phyloP scores from a whole-genome alignment of 2,113 vertebrate genomes.

The Arothron firmamentum region DNA sequence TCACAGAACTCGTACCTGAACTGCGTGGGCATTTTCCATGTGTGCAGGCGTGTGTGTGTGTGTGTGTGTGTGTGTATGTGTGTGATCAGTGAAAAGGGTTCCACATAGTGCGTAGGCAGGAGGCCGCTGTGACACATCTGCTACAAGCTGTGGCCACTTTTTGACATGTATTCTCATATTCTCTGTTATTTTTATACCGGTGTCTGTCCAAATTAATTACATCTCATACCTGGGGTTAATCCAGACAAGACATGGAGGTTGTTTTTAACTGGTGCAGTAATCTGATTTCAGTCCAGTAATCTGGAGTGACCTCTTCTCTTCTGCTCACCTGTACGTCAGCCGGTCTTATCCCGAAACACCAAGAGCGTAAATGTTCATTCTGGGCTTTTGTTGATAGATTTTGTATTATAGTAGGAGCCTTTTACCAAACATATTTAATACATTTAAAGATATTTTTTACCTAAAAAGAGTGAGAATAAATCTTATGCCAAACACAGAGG shows the following conservation, averaged over 20 bases:
- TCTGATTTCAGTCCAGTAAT: constrained; percentile 39
- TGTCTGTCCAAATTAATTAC: background rate
- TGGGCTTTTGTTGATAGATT: constrained; percentile 39
- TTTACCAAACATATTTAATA: constrained; percentile 42
- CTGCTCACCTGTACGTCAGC: background rate
- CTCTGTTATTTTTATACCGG: background rate
- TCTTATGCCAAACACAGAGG: constrained; percentile 24
- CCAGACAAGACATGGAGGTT: constrained; percentile 10
- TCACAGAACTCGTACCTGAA: background rate
- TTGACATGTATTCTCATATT: background rate
- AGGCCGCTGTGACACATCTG: constrained; percentile 24
- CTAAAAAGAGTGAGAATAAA: constrained; percentile 1
- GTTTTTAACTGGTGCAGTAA: constrained; percentile 37
- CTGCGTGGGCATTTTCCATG: background rate
- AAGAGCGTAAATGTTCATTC: background rate
- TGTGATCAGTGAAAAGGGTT: constrained; percentile 4
- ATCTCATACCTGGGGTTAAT: background rate
- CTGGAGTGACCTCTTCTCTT: constrained; percentile 35
- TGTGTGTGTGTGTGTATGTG: background rate
- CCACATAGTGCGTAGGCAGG: background rate
- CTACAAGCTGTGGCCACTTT: constrained; percentile 44
- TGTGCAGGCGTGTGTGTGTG: background rate
- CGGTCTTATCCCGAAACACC: background rate
- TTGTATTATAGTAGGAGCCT: constrained; percentile 28
- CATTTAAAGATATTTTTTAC: constrained; percentile 18